Percentiles rank a stretch among this genome's conserved stretches.
Evolutionary conservation across 2,113 vertebrate species (phyloP).

Genomic region (Bagarius yarrelli): DNA sequence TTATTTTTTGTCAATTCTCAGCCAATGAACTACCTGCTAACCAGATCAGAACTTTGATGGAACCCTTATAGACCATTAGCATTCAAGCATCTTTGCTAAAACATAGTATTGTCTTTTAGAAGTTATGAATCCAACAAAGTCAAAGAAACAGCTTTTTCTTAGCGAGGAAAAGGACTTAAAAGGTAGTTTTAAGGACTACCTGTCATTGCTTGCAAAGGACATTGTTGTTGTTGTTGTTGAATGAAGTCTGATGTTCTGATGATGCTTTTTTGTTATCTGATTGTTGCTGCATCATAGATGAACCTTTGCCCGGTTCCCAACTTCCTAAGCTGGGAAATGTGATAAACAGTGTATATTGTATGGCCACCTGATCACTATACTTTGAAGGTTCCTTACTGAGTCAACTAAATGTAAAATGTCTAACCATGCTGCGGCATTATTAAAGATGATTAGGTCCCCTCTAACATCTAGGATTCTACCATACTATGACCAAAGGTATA

Average conservation of each 20-base stretch:
- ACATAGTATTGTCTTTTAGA: no score
- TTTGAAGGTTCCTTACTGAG: not conserved
- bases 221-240: conserved; percentile 12
- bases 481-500: no score
- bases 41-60: conserved; percentile 8
- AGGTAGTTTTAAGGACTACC: conserved; percentile 49
- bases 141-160: conserved; percentile 20
- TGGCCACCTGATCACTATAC: not conserved
- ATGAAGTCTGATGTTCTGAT: conserved; percentile 14
- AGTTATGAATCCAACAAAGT: conserved; percentile 33
- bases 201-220: conserved; percentile 36
- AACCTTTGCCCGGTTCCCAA: no score
- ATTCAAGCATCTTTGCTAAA: not conserved
- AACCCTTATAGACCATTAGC: not conserved
- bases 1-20: not conserved
- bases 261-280: not conserved
- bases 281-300: no score
- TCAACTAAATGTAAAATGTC: not conserved
- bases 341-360: no score
- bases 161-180: conserved; percentile 21
- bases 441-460: not conserved
- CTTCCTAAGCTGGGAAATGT: no score
- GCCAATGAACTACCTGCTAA: not conserved
- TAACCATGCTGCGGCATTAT: not conserved
- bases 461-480: not conserved